Base-by-base conservation (phyloP, 23 tunicate genomes). In the Diplosoma virens region DNA sequence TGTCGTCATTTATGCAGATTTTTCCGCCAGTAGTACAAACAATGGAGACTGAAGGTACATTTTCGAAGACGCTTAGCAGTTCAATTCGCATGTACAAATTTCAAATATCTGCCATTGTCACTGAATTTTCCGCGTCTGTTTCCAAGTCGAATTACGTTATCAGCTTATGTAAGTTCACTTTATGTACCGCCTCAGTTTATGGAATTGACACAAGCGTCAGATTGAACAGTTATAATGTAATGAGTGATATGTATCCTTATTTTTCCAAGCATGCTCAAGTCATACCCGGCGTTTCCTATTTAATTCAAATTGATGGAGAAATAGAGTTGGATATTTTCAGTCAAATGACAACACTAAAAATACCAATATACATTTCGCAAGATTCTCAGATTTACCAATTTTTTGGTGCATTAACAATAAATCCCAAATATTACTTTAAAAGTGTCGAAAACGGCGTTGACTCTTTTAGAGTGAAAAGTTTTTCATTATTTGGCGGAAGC, bases 1-100 rank as follows among this genome's bases (percentile, higher is more conserved):
- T 67, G 52, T 7, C 50, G 25, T 67, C 74, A 37, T 67, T 34
- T 25, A 2, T 6, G 3, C 74, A 67, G 36, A 21, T 17, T 2
- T 67, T 34, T 61, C 69, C 69, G 35, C 69, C 69, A 27, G 34
- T 61, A 3, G n/a, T 25, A 5, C 23, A n/a, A n/a, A n/a, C n/a
- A n/a, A n/a, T n/a, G n/a, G n/a, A n/a, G n/a, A n/a, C n/a, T n/a
- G n/a, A n/a, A n/a, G n/a, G n/a, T n/a, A n/a, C n/a, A n/a, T n/a
- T n/a, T n/a, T n/a, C n/a, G n/a, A n/a, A n/a, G n/a, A n/a, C n/a
- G n/a, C n/a, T n/a, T n/a, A 29, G 6, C 6, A 27, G 6, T 35
- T 5, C 6, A 61, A 27, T 27, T 29, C 69, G 69, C 2, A 35
- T 61, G 5, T 29, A 61, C n/a, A 3, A 3, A 2, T 61, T 61